Conservation (phyloP, 1,140 invertebrate species). For the Drosophila sp. region DNA sequence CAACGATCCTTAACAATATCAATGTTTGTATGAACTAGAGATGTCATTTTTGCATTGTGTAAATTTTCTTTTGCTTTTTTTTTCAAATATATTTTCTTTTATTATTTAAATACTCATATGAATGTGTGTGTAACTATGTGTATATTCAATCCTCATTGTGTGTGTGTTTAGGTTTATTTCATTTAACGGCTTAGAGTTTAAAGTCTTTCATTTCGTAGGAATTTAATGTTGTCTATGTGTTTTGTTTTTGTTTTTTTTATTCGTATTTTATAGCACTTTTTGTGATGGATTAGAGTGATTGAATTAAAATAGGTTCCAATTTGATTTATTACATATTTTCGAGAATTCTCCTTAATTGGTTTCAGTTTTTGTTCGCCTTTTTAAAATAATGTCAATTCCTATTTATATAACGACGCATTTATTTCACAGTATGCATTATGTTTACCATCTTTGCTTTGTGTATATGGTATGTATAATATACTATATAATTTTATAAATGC, state of each 20-base stretch:
- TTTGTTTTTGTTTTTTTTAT: slow-evolving; percentile 34
- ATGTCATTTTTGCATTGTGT: slow-evolving; percentile 63
- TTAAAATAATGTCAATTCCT: slow-evolving; percentile 75
- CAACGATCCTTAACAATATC: slow-evolving; percentile 77
- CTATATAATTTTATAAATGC: slow-evolving; percentile 77
- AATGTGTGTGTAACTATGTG: slow-evolving; percentile 26
- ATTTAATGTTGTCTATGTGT: slow-evolving; percentile 79
- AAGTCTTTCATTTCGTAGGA: slow-evolving; percentile 84
- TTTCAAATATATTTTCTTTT: slow-evolving; percentile 25
- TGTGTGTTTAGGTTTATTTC: slow-evolving; percentile 66
- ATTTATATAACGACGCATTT: slow-evolving; percentile 74
- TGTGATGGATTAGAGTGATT: slow-evolving; percentile 55
- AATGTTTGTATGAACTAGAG: slow-evolving; percentile 63
- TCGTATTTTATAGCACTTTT: slow-evolving; percentile 45
- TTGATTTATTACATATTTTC: slow-evolving; percentile 35
- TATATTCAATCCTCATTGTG: background rate
- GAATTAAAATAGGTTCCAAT: slow-evolving; percentile 51
- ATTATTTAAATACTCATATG: slow-evolving; percentile 17
- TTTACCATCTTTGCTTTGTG: slow-evolving; percentile 36
- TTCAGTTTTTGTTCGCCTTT: slow-evolving; percentile 43
- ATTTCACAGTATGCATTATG: slow-evolving; percentile 47
- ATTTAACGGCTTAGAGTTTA: slow-evolving; percentile 81
- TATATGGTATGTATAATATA: slow-evolving; percentile 54
- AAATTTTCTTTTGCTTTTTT: slow-evolving; percentile 52
- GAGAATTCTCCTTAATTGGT: slow-evolving; percentile 37